Evolutionary conservation across 2,797 vertebrate species (phyloP), one percentile per base, ranked within the genome.

Genomic region (Kryptolebias ocellatus): DNA sequence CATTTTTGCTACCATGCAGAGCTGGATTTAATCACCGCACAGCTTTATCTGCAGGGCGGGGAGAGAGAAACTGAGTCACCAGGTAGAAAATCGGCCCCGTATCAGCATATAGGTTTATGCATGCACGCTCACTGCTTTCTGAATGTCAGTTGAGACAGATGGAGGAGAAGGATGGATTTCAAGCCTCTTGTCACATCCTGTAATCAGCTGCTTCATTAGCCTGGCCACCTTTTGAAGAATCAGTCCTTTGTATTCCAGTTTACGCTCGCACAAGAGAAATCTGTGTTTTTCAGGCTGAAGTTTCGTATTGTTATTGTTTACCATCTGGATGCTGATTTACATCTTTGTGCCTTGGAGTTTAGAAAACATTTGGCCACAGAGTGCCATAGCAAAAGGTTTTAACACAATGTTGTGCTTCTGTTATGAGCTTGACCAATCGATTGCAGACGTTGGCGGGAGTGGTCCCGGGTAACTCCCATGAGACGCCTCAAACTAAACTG

Each of bases 201-300:
- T 84, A 81, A 88, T 89, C 81, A 51, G 58, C 55, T 31, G 46
- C 67, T 74, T 74, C 75, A 72, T 75, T 28, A 80, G 58, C 85
- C 72, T 58, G 67, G 50, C 74, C 70, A 45, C 51, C 71, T 83
- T 84, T 80, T 92, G 83, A 92, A 91, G 81, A 90, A 89, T 85
- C 84, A 83, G 63, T 88, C 65, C 15, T 39, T 61, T 79, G 80
- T 65, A 27, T 84, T 90, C 80, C 83, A 89, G 83, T 90, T 87
- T 91, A 71, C 4, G 45, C 61, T 84, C 86, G 78, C 81, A 75
- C 57, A 2, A 34, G 65, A 74, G 74, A 64, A 61, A 59, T 52
- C 61, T 49, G 45, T 53, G 27, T 56, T 3, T 69, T 56, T 72
- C 51, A 24, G 27, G 10, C 37, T 51, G 24, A 57, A 60, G 31